Conservation (phyloP, 2,888 invertebrate species). For the Bhutanitis thaidina region DNA sequence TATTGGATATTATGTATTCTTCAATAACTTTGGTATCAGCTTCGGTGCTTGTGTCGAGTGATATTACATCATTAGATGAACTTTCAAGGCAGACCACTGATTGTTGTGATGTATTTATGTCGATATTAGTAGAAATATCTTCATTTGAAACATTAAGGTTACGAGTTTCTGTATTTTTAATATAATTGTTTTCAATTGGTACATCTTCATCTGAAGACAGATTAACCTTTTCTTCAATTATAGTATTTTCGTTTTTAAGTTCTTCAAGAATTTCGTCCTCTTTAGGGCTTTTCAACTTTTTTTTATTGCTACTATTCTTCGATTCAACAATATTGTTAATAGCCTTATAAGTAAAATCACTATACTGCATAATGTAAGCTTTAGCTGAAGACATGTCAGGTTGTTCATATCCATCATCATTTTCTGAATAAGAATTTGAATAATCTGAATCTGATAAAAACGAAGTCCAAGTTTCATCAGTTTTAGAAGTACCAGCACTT, state of each 20-base stretch:
- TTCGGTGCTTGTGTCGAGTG: constrained; percentile 49
- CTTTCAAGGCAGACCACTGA: constrained; percentile 53
- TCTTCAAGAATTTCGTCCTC: constrained; percentile 59
- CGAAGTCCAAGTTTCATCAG: constrained; percentile 70
- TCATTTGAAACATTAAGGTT: constrained; percentile 12
- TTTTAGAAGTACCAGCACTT: constrained; percentile 50
- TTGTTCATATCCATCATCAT: constrained; percentile 57
- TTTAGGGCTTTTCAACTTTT: constrained; percentile 38
- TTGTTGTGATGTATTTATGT: constrained; percentile 39
- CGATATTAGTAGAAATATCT: constrained; percentile 18
- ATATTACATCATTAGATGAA: constrained; percentile 41
- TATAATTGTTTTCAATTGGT: background rate
- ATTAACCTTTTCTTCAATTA: constrained; percentile 54
- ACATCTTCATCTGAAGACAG: constrained; percentile 65
- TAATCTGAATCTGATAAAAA: constrained; percentile 62
- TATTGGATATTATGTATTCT: constrained; percentile 16
- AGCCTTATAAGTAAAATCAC: constrained; percentile 85
- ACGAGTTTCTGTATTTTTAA: background rate
- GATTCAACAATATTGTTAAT: constrained; percentile 79
- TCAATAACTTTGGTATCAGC: constrained; percentile 23
- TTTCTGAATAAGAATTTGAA: constrained; percentile 60
- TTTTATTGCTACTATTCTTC: constrained; percentile 36
- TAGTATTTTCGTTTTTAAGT: constrained; percentile 53
- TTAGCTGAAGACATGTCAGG: constrained; percentile 81
- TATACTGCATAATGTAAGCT: constrained; percentile 87